These are phyloP conservation scores for Osmoderma eremita DNA, from an alignment of 2,888 invertebrate genomes.

Conservation along the genomic window DNA sequence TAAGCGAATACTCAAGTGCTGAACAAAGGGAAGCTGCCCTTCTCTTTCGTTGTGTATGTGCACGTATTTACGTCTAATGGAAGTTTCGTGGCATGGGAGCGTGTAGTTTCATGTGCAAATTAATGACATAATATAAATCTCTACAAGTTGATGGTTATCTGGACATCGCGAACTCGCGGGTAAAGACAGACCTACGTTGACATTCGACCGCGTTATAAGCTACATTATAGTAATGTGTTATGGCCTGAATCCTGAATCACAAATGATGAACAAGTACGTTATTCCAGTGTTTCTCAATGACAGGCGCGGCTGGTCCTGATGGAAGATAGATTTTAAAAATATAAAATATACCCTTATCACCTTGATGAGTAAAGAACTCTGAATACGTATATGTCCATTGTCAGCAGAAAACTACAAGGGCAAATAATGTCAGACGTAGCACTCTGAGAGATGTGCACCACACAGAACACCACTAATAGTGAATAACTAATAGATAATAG, in stretches of 20 bases:
- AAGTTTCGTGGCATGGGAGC: not conserved
- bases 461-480: too few relatives aligned
- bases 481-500: too few relatives aligned
- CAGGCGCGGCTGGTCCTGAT: too few relatives aligned
- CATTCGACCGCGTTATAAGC: not conserved
- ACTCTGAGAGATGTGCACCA: too few relatives aligned
- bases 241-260: not conserved
- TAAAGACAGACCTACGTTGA: slow-evolving; percentile 18
- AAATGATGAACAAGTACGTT: too few relatives aligned
- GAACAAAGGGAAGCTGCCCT: slow-evolving; percentile 35
- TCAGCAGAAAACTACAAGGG: too few relatives aligned
- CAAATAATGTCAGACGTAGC: too few relatives aligned
- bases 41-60: slow-evolving; percentile 6
- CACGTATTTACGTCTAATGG: not conserved
- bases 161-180: slow-evolving; percentile 39
- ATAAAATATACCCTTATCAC: too few relatives aligned
- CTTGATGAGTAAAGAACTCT: too few relatives aligned
- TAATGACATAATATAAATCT: slow-evolving; percentile 47
- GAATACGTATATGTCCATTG: too few relatives aligned
- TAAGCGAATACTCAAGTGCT: slow-evolving; percentile 24
- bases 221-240: not conserved
- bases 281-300: too few relatives aligned
- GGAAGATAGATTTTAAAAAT: too few relatives aligned
- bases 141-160: slow-evolving; percentile 44
- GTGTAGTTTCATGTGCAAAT: slow-evolving; percentile 44